phyloP scores from a whole-genome alignment of 1,140 invertebrate genomes.

The Pantala flavescens region DNA sequence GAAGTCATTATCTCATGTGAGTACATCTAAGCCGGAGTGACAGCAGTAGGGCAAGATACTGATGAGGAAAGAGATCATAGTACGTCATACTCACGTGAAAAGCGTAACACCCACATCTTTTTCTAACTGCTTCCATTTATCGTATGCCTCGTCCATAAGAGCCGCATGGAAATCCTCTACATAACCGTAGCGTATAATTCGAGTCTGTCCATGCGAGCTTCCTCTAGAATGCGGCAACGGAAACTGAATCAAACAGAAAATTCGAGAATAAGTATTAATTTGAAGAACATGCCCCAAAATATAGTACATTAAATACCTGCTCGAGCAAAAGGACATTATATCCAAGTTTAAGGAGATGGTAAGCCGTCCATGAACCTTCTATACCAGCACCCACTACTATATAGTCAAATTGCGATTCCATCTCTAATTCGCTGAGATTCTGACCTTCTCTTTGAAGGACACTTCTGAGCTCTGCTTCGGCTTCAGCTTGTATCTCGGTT shows the following conservation, averaged over 20 bases:
- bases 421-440: not conserved
- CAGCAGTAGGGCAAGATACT: too few species aligned
- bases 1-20: too few species aligned
- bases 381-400: slow-evolving; percentile 11
- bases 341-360: not conserved
- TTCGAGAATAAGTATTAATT: not conserved
- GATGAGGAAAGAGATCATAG: too few species aligned
- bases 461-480: not conserved
- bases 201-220: slow-evolving; percentile 18
- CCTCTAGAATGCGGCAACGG: slow-evolving; percentile 14
- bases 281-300: not conserved
- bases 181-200: slow-evolving; percentile 16
- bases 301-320: not conserved
- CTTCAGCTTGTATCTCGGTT: not conserved
- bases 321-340: not conserved
- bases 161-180: slow-evolving; percentile 14
- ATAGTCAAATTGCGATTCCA: not conserved
- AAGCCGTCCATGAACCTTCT: slow-evolving; percentile 12
- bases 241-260: slow-evolving; percentile 11
- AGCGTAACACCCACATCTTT: slow-evolving; percentile 12
- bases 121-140: slow-evolving; percentile 13
- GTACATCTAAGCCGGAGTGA: too few species aligned
- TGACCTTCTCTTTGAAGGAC: not conserved
- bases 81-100: slow-evolving; percentile 2
- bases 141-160: slow-evolving; percentile 11